Percentiles rank a stretch among this genome's conserved stretches.
phyloP scores from a whole-genome alignment of 2,888 invertebrate species.

The Drosophila neonasuta region DNA sequence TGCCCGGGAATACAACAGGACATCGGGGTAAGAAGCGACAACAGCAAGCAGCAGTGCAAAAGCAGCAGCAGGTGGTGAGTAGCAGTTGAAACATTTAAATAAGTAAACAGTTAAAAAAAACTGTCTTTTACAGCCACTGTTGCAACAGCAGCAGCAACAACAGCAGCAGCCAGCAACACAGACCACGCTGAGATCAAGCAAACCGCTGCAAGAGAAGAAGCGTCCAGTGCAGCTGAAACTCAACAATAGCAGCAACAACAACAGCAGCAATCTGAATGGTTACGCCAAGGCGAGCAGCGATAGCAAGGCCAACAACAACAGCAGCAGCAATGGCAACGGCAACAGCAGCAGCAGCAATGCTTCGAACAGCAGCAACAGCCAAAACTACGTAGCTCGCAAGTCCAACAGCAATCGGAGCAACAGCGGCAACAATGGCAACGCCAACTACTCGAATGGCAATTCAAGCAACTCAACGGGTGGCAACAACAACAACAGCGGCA shows the following conservation, averaged over 20 bases:
- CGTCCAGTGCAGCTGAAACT: slow-evolving; percentile 49
- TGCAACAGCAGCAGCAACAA: slow-evolving; percentile 31
- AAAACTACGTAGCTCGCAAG: slow-evolving; percentile 50
- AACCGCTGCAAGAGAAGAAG: slow-evolving; percentile 56
- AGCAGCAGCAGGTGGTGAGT: slow-evolving; percentile 40
- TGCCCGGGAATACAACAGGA: slow-evolving; percentile 33
- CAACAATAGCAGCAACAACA: slow-evolving; percentile 30
- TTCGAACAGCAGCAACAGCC: slow-evolving; percentile 22
- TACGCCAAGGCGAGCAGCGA: slow-evolving; percentile 37
- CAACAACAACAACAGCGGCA: slow-evolving; percentile 40
- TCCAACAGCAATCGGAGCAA: slow-evolving; percentile 23
- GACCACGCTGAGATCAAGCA: slow-evolving; percentile 25
- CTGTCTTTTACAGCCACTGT: not conserved
- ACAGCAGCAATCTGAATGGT: slow-evolving; percentile 37
- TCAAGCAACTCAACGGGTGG: slow-evolving; percentile 31
- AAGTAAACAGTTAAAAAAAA: not conserved
- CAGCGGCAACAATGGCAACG: slow-evolving; percentile 12
- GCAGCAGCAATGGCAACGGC: slow-evolving; percentile 21
- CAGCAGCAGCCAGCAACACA: slow-evolving; percentile 30
- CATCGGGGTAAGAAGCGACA: slow-evolving; percentile 63
- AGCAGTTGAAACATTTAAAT: not conserved
- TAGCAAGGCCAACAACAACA: slow-evolving; percentile 25
- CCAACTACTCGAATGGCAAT: slow-evolving; percentile 57
- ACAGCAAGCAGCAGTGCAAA: slow-evolving; percentile 23
- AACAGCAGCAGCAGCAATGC: slow-evolving; percentile 20